Conservation (phyloP, 2,888 invertebrate species). For the Acleris literana region DNA sequence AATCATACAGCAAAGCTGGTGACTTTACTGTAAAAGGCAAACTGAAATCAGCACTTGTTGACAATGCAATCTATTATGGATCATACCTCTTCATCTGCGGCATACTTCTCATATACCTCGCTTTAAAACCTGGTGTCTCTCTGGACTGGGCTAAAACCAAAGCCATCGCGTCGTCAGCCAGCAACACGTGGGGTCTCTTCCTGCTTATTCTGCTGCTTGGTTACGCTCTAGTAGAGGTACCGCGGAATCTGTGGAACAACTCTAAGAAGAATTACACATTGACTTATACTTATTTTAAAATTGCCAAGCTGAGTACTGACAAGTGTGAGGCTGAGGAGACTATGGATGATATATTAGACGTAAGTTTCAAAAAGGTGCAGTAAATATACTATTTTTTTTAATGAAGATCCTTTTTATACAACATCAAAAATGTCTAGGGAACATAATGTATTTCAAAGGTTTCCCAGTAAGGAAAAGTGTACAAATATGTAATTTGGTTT, state of each 20-base stretch:
- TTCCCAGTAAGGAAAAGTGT: no score
- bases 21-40: conserved; percentile 98
- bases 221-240: conserved; percentile 98
- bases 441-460: no score
- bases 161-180: conserved; percentile 98
- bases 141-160: conserved; percentile 96
- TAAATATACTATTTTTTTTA: background rate
- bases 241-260: conserved; percentile 95
- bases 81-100: conserved; percentile 97
- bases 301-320: conserved; percentile 96
- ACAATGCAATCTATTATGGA: conserved; percentile 99
- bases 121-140: conserved; percentile 93
- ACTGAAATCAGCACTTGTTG: conserved; percentile 96
- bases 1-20: conserved; percentile 98
- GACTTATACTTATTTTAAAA: conserved; percentile 95
- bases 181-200: conserved; percentile 99
- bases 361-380: conserved; percentile 59
- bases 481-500: no score
- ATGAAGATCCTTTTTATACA: background rate
- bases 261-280: conserved; percentile 93
- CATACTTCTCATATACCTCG: conserved; percentile 96
- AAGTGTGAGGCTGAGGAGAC: conserved; percentile 98
- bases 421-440: no score
- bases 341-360: conserved; percentile 97
- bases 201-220: conserved; percentile 94